These are phyloP conservation scores for Rhombomys opimus DNA, from an alignment of 2,113 vertebrate genomes.

Conservation along the genomic window DNA sequence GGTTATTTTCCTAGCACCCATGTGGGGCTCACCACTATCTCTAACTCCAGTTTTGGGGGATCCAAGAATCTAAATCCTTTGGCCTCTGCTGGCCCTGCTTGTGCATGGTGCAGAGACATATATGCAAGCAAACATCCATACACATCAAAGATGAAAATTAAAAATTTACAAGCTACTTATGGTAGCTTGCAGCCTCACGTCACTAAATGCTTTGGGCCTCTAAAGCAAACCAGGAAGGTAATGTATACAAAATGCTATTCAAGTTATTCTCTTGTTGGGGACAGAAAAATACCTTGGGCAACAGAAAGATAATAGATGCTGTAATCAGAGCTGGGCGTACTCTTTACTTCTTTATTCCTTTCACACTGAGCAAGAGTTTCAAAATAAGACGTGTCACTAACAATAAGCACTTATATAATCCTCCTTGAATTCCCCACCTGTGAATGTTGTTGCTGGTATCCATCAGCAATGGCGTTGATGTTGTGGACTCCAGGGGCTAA, in stretches of 20 bases:
- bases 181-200: not conserved
- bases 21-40: not conserved
- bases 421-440: conserved; percentile 85
- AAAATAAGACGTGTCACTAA: conserved; percentile 38
- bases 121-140: not conserved
- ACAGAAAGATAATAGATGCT: conserved; percentile 35
- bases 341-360: conserved; percentile 37
- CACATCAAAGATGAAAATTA: not conserved
- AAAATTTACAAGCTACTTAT: not conserved
- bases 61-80: not conserved
- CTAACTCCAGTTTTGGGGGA: not conserved
- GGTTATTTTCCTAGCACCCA: not conserved
- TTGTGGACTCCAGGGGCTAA: conserved; percentile 94
- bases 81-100: not conserved
- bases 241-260: conserved; percentile 42
- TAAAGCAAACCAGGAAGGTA: conserved; percentile 28
- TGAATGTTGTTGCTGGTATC: conserved; percentile 94
- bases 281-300: not conserved
- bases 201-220: not conserved
- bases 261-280: conserved; percentile 32
- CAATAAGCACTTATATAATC: not conserved
- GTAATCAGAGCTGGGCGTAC: not conserved
- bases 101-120: not conserved
- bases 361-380: conserved; percentile 37
- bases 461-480: conserved; percentile 93